Percentiles rank a stretch among this genome's conserved stretches.
Conservation (phyloP, 2,888 invertebrate genomes). For the Scaptomyza flava region DNA sequence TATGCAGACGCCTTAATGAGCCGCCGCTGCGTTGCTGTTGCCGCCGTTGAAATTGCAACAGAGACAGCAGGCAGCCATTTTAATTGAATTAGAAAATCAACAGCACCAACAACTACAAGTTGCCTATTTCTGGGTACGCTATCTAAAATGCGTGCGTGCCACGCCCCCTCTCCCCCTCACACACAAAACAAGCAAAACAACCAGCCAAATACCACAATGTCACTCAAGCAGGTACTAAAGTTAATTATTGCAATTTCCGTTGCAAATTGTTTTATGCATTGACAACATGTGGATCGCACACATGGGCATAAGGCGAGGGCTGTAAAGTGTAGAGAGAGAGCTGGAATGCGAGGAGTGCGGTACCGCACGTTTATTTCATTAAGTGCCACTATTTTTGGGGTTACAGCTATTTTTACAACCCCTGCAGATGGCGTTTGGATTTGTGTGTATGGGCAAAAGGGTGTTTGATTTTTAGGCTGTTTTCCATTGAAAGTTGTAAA, state of each 20-base stretch:
- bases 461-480: neutral
- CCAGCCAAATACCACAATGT: conserved; percentile 60
- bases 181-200: conserved; percentile 22
- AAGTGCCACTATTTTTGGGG: conserved; percentile 69
- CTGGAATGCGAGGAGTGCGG: neutral
- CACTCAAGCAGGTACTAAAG: conserved; percentile 82
- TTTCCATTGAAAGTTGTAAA: neutral
- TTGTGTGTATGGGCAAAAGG: neutral
- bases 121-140: conserved; percentile 43
- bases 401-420: conserved; percentile 59
- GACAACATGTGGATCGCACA: conserved; percentile 63
- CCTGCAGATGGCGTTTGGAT: conserved; percentile 37
- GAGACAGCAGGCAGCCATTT: conserved; percentile 61
- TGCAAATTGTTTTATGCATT: conserved; percentile 81
- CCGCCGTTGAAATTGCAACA: conserved; percentile 10
- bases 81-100: conserved; percentile 78
- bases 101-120: conserved; percentile 39
- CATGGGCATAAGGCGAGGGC: neutral
- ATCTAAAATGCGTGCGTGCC: conserved; percentile 11
- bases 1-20: conserved; percentile 65
- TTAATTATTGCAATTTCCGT: conserved; percentile 82
- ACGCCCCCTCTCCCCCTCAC: neutral
- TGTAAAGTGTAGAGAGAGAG: too few species aligned
- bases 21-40: conserved; percentile 22
- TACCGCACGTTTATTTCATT: conserved; percentile 67